These are phyloP conservation scores for Lathamus discolor DNA, from an alignment of 2,113 vertebrate species.

Conservation along the genomic window DNA sequence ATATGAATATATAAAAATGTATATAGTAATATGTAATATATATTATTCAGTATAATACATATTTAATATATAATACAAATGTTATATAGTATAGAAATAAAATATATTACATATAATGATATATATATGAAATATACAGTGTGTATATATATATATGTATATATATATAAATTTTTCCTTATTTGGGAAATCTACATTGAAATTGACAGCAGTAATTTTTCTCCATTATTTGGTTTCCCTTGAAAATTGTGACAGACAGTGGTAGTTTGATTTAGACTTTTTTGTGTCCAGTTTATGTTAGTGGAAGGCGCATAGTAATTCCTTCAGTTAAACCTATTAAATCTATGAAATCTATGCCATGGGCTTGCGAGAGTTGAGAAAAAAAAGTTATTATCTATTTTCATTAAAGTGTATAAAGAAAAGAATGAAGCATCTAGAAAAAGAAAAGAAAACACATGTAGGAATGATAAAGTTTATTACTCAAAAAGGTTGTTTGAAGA, in stretches of 20 bases:
- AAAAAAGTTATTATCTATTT: not conserved
- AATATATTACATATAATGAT: too few relatives aligned
- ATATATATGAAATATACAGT: too few relatives aligned
- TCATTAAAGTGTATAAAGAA: not conserved
- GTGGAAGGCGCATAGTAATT: not conserved
- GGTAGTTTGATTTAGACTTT: not conserved
- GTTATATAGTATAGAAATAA: too few relatives aligned
- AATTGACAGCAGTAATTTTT: not conserved
- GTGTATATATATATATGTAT: too few relatives aligned
- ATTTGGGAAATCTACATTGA: not conserved
- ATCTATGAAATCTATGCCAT: not conserved
- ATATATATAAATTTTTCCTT: too few relatives aligned
- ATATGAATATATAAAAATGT: too few relatives aligned
- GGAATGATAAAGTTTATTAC: not conserved
- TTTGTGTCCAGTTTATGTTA: not conserved
- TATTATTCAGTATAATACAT: too few relatives aligned
- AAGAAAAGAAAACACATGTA: not conserved
- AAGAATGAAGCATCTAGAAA: not conserved
- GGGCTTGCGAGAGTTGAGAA: fast-evolving
- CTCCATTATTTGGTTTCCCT: not conserved
- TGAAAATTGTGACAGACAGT: not conserved
- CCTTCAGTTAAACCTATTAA: not conserved
- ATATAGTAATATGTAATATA: too few relatives aligned
- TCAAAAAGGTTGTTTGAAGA: fast-evolving
- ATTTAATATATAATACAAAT: too few relatives aligned